Evolutionary conservation across 2,797 vertebrate genomes (phyloP).

Genomic region (Hippocampus kuda): DNA sequence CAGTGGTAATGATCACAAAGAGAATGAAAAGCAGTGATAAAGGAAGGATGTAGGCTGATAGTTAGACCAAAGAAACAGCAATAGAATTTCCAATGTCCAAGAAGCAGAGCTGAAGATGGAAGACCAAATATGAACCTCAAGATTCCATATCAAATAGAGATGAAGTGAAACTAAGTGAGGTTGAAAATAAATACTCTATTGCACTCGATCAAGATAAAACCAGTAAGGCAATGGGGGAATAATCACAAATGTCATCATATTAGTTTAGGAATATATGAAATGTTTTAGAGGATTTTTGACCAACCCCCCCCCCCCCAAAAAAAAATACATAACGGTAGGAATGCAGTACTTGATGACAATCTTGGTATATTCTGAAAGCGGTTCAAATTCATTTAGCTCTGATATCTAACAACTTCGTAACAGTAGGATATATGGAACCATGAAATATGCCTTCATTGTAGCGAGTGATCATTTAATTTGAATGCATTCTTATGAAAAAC

Average conservation of each 20-base stretch:
- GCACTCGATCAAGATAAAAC: slow-evolving; percentile 12
- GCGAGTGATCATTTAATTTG: not conserved
- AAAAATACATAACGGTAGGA: not conserved
- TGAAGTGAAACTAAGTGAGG: not conserved
- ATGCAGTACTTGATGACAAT: not conserved
- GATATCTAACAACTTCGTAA: not conserved
- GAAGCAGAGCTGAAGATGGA: slow-evolving; percentile 19
- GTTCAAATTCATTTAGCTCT: not conserved
- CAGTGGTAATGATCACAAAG: slow-evolving; percentile 3
- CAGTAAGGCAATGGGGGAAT: slow-evolving; percentile 8
- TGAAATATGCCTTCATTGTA: not conserved
- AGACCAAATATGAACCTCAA: slow-evolving; percentile 9
- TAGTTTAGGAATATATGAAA: not conserved
- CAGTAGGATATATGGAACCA: not conserved
- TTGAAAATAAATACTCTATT: not conserved
- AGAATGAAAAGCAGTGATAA: slow-evolving; percentile 18
- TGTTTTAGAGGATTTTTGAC: not conserved
- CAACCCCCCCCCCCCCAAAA: not conserved
- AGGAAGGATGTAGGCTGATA: slow-evolving; percentile 14
- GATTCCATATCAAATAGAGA: slow-evolving; percentile 21
- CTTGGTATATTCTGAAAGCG: not conserved
- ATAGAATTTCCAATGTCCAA: not conserved
- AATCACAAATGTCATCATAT: slow-evolving; percentile 1
- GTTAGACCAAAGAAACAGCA: slow-evolving; percentile 24
- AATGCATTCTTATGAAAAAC: not conserved